phyloP scores from a whole-genome alignment of 2,888 invertebrate species.

The Stenotaenia linearis region DNA sequence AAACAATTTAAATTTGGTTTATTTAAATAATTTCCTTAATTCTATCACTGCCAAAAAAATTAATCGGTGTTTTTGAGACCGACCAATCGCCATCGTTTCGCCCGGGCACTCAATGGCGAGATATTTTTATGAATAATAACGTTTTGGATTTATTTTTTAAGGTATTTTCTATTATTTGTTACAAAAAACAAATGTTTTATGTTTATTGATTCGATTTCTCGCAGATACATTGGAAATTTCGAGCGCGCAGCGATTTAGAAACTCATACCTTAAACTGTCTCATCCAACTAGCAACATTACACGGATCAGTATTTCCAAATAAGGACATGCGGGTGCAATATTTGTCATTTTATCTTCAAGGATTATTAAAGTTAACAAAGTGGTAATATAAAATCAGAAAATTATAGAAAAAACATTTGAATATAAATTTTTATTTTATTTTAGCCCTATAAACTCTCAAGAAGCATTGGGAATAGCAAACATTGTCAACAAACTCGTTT shows the following conservation, averaged over 20 bases:
- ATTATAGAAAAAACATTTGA: background rate
- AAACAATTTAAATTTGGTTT: background rate
- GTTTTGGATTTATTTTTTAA: slow-evolving; percentile 73
- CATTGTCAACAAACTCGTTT: slow-evolving; percentile 59
- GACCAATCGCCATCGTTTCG: slow-evolving; percentile 60
- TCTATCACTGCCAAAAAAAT: slow-evolving; percentile 57
- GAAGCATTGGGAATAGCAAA: slow-evolving; percentile 65
- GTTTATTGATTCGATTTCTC: slow-evolving; percentile 30
- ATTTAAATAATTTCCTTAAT: slow-evolving; percentile 27
- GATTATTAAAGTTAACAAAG: slow-evolving; percentile 57
- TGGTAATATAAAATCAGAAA: slow-evolving; percentile 47
- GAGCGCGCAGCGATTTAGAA: slow-evolving; percentile 65
- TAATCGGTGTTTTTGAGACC: slow-evolving; percentile 61
- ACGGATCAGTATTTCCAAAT: slow-evolving; percentile 55
- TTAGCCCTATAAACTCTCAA: slow-evolving; percentile 48
- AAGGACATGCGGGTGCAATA: slow-evolving; percentile 55
- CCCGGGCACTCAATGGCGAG: slow-evolving; percentile 64
- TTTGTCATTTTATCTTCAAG: slow-evolving; percentile 56
- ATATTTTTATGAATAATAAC: slow-evolving; percentile 67
- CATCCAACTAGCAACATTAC: slow-evolving; percentile 68
- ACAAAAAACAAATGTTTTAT: slow-evolving; percentile 28
- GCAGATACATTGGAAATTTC: slow-evolving; percentile 69
- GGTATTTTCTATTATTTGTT: slow-evolving; percentile 45
- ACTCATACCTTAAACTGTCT: slow-evolving; percentile 75
- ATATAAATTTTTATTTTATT: background rate